Conservation (phyloP, 2,888 invertebrate species). For the Tanytarsus gracilentus region DNA sequence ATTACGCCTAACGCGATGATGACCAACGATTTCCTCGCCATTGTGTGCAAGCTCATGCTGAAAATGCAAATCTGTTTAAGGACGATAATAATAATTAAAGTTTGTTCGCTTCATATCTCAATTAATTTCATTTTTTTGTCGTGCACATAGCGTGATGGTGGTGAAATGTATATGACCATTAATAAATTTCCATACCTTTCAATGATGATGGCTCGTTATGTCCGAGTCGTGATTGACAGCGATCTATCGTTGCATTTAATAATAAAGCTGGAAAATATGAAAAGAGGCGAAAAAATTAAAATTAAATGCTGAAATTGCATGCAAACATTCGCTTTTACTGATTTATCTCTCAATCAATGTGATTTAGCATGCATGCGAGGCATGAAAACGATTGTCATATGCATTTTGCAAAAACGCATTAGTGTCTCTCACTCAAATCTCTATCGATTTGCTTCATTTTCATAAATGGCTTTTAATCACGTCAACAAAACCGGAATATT, state of each 20-base stretch:
- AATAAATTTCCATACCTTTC: not conserved
- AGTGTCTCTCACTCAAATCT: no score
- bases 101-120: not conserved
- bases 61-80: constrained; percentile 28
- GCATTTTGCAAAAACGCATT: no score
- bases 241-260: not conserved
- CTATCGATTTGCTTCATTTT: no score
- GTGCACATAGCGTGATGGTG: no score
- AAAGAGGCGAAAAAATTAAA: not conserved
- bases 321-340: not conserved
- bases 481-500: no score
- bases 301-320: constrained; percentile 2
- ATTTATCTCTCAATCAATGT: no score
- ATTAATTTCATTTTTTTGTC: not conserved
- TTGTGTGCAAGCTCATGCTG: constrained; percentile 3
- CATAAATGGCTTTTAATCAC: no score
- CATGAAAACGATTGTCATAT: no score
- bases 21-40: not conserved
- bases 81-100: constrained; percentile 13
- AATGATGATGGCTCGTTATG: constrained; percentile 6
- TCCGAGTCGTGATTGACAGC: constrained; percentile 2
- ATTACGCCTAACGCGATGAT: constrained; percentile 9
- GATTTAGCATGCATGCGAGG: no score
- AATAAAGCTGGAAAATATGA: not conserved
- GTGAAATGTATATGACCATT: no score